phyloP scores from a whole-genome alignment of 2,888 invertebrate species.

The Anthophora plumipes region DNA sequence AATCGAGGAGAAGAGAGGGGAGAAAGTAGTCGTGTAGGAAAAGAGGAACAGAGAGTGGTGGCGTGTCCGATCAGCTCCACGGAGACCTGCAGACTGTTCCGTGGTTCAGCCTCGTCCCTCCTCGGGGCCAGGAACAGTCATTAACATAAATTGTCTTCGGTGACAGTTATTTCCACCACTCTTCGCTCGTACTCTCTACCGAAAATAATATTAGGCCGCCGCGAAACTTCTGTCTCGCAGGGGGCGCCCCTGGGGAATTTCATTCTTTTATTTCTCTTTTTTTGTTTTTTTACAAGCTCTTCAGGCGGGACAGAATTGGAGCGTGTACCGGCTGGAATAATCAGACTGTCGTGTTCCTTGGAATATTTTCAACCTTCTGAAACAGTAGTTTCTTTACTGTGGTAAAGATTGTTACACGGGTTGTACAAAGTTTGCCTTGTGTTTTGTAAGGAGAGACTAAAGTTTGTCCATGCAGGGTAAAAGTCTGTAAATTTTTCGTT shows the following conservation, averaged over 20 bases:
- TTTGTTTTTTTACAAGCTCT: too few relatives aligned
- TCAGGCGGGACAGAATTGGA: too few relatives aligned
- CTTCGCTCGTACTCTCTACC: constrained; percentile 59
- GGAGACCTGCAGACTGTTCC: constrained; percentile 81
- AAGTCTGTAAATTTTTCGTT: too few relatives aligned
- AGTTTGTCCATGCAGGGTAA: too few relatives aligned
- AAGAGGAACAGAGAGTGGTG: constrained; percentile 10
- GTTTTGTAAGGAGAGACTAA: too few relatives aligned
- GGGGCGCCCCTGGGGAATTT: background rate
- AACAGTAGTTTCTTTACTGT: too few relatives aligned
- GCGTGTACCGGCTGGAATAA: too few relatives aligned
- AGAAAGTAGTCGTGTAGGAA: background rate
- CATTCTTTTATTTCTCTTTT: background rate
- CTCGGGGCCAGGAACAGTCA: constrained; percentile 81
- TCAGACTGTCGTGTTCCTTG: too few relatives aligned
- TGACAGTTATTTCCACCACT: constrained; percentile 85
- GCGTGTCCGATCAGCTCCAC: constrained; percentile 78
- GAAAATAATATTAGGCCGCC: constrained; percentile 52
- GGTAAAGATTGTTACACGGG: too few relatives aligned
- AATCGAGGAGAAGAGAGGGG: constrained; percentile 42
- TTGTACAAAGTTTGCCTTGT: too few relatives aligned
- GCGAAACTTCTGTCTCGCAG: background rate
- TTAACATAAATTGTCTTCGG: constrained; percentile 87
- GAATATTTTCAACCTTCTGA: too few relatives aligned
- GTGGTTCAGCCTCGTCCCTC: constrained; percentile 67